phyloP scores from a whole-genome alignment of 2,113 vertebrate species.

The Etheostoma spectabile region DNA sequence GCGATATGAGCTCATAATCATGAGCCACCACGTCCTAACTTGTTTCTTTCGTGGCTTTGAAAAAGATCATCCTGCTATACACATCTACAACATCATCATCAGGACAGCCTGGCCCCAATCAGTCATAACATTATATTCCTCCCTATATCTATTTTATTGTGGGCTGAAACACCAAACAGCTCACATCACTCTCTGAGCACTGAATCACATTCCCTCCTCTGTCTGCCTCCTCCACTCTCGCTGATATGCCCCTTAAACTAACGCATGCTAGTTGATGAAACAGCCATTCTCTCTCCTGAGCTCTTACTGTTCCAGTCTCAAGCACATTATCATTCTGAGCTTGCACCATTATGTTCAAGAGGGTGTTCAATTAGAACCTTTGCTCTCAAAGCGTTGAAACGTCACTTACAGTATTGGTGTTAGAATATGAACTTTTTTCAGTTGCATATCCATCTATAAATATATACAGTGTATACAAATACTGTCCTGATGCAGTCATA shows the following conservation, averaged over 20 bases:
- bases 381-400: background rate
- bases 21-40: background rate
- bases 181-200: conserved; percentile 46
- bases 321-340: conserved; percentile 36
- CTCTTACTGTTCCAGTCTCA: conserved; percentile 28
- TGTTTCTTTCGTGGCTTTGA: conserved; percentile 4
- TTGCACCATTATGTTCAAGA: conserved; percentile 8
- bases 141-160: conserved; percentile 26
- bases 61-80: background rate
- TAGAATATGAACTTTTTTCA: background rate
- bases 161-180: conserved; percentile 52
- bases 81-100: background rate
- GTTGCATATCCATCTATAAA: background rate
- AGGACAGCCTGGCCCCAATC: conserved; percentile 11
- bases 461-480: too few species aligned
- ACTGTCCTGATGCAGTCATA: too few species aligned
- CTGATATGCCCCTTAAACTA: conserved; percentile 31
- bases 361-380: background rate
- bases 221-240: conserved; percentile 66
- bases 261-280: conserved; percentile 48
- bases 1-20: background rate
- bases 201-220: conserved; percentile 64
- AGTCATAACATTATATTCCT: conserved; percentile 33
- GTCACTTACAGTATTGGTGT: background rate
- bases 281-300: conserved; percentile 24